Evolutionary conservation across 2,888 invertebrate species (phyloP), one percentile per base, ranked within the genome.

Genomic region (Ryuthela nishihirai): DNA sequence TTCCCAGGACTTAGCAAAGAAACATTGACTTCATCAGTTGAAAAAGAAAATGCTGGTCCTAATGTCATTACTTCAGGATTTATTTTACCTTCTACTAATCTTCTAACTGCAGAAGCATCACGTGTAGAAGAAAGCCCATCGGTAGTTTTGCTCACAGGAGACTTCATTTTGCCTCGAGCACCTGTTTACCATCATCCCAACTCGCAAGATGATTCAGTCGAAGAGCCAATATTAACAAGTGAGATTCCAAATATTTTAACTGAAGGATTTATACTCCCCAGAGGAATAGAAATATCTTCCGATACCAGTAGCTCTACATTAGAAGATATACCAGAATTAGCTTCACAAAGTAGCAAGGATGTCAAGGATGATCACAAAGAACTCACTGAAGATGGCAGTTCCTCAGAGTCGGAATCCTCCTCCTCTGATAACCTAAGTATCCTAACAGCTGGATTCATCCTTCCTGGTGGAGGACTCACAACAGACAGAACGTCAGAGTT

Each of bases 401-500:
- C 42, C 3, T 6, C 17, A 3, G 21, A 17, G 7, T 29, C 15
- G 3, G 46, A 43, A 23, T 15, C 40, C n/a, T 47, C 55, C 1
- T 54, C 42, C 6, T 10, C 40, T 20, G 39, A 47, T 24, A 26
- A 25, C 9, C 34, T 44, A 18, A 55, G 54, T n/a, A 60, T 60
- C 38, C 48, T 60, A 6, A 60, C 60, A 7, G 60, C 50, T 38
- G 60, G 60, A 15, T 60, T 60, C 32, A 60, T 60, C 29, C 17
- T 60, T 10, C 60, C 60, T 20, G 54, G 32, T 9, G 40, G 15
- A 12, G 40, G 35, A 4, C 25, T 36, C 32, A 24, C 25, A 15
- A 1, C n/a, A 7, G 21, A 20, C 5, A 17, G 23, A 32, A 23
- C 9, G 18, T 23, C 41, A 6, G 26, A 49, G 29, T 32, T 32